Percentiles rank a stretch among this genome's conserved stretches.
These are phyloP conservation scores for Doryteuthis pealeii DNA, from an alignment of 1,140 invertebrate species.

Conservation along the genomic window DNA sequence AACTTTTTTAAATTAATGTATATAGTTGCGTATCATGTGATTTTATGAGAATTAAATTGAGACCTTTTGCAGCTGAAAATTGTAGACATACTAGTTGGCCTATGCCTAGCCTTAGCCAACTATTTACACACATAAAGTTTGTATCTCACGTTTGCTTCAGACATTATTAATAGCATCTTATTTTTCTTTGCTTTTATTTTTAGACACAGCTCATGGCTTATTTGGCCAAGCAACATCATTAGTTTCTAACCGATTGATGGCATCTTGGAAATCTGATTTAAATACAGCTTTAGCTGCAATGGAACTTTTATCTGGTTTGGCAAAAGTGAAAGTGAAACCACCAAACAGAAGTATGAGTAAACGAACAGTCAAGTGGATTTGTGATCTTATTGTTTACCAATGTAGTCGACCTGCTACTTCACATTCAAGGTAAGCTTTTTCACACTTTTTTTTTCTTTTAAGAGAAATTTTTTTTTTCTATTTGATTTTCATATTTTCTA, in stretches of 20 bases:
- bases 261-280: constrained; percentile 94
- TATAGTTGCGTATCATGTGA: no score
- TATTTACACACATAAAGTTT: no score
- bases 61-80: no score
- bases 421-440: constrained; percentile 74
- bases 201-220: constrained; percentile 80
- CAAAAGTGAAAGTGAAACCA: constrained; percentile 62
- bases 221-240: constrained; percentile 89
- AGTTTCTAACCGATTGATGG: constrained; percentile 90
- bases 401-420: constrained; percentile 91
- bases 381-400: constrained; percentile 95
- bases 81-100: no score
- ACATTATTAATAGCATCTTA: no score
- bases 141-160: no score
- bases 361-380: constrained; percentile 95
- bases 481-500: no score
- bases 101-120: no score
- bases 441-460: no score
- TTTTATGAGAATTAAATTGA: no score
- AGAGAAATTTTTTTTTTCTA: no score
- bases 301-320: constrained; percentile 86
- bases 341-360: constrained; percentile 57
- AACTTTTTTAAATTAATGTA: no score
- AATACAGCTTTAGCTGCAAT: constrained; percentile 91
- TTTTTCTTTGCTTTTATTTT: not conserved